These are phyloP conservation scores for Anoura caudifer DNA, from an alignment of 2,113 vertebrate species.

Conservation along the genomic window DNA sequence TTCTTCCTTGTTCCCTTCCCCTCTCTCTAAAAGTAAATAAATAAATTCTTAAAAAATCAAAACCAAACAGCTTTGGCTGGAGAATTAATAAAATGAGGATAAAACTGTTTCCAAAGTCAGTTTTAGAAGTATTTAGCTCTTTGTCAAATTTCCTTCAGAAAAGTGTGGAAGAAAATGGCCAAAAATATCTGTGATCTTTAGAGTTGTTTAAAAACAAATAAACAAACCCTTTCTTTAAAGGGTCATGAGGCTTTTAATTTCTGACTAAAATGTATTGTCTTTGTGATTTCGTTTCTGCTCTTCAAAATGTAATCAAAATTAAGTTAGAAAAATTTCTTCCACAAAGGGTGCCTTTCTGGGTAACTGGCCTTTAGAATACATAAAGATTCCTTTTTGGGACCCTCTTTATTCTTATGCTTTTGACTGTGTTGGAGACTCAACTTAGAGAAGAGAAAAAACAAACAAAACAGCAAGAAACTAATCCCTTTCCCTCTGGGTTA, in stretches of 20 bases:
- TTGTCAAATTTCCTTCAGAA: conserved; percentile 38
- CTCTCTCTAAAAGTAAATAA: too few species aligned
- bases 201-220: background rate
- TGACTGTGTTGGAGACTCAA: background rate
- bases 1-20: too few species aligned
- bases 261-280: conserved; percentile 28
- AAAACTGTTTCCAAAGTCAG: background rate
- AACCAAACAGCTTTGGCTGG: background rate
- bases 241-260: background rate
- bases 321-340: conserved; percentile 53
- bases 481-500: conserved; percentile 63
- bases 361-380: conserved; percentile 29
- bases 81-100: background rate
- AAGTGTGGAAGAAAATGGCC: background rate
- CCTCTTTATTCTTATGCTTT: conserved; percentile 7
- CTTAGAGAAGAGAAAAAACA: conserved; percentile 26
- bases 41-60: too few species aligned
- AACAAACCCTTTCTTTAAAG: background rate
- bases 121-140: background rate
- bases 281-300: background rate
- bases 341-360: background rate
- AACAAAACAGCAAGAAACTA: conserved; percentile 65
- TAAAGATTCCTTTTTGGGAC: background rate
- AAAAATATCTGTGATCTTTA: background rate
- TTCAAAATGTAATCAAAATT: conserved; percentile 43